phyloP scores from a whole-genome alignment of 2,888 invertebrate genomes.

The Glaucopsyche alexis region DNA sequence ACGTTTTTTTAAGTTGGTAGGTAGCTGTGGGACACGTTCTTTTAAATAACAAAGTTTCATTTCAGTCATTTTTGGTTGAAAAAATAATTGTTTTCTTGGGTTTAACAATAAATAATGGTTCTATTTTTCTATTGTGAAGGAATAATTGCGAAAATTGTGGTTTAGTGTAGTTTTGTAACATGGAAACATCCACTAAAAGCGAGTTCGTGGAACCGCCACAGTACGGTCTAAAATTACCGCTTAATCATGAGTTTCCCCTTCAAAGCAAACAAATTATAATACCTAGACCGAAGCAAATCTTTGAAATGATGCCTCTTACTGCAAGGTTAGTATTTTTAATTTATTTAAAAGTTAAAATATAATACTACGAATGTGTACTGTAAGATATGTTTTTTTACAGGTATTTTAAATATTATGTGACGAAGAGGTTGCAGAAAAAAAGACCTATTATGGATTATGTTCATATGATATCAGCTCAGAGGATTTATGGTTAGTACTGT shows the following conservation, averaged over 20 bases:
- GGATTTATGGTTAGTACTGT: slow-evolving; percentile 87
- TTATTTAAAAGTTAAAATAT: not conserved
- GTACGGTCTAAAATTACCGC: slow-evolving; percentile 85
- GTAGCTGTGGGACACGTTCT: not conserved
- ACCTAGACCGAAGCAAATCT: slow-evolving; percentile 84
- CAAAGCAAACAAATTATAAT: slow-evolving; percentile 84
- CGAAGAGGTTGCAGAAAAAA: slow-evolving; percentile 81
- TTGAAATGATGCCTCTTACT: slow-evolving; percentile 84
- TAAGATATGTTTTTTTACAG: slow-evolving; percentile 66
- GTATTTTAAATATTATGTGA: slow-evolving; percentile 86
- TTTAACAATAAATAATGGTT: not conserved
- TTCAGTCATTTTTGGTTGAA: not conserved
- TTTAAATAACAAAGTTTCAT: not conserved
- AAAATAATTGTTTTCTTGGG: not conserved
- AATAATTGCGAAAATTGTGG: not conserved
- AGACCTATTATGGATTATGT: slow-evolving; percentile 90
- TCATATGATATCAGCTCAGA: slow-evolving; percentile 84
- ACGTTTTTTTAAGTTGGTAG: not conserved
- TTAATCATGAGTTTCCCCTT: slow-evolving; percentile 87
- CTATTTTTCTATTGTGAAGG: not conserved
- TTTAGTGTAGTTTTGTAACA: not conserved
- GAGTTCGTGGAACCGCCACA: slow-evolving; percentile 73
- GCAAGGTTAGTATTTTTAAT: slow-evolving; percentile 78
- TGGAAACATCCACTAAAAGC: slow-evolving; percentile 29
- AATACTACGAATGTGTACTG: not conserved